Evolutionary conservation across 2,888 invertebrate species (phyloP), one percentile per base, ranked within the genome.

Genomic region (Mesoligia furuncula): DNA sequence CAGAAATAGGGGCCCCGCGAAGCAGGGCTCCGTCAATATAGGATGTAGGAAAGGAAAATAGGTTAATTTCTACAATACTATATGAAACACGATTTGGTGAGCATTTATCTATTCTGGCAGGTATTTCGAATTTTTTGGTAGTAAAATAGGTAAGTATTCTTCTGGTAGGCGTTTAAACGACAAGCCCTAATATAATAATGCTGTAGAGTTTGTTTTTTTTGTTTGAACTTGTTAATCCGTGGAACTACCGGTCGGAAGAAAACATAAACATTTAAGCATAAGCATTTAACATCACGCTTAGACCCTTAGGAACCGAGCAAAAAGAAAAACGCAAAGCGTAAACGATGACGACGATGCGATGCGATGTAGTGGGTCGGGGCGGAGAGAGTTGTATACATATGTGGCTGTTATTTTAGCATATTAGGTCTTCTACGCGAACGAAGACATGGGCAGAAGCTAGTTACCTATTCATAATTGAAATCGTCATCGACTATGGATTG

Each of bases 401-500:
- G 0, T 7, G 11, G 1, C 42, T 27, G 3, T 42, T 27, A 27
- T 27, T n/a, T n/a, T n/a, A n/a, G n/a, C n/a, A n/a, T n/a, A n/a
- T n/a, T 42, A 17, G 11, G 20, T 20, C n/a, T 20, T 66, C n/a
- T 3, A 66, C 27, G 9, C 17, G 39, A 39, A 9, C 17, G 9
- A 39, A 39, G 11, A 20, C 20, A 1, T 7, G 6, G 27, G 31
- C 31, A 67, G 20, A 13, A 67, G 7, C 27, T n/a, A n/a, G n/a
- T n/a, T 31, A n/a, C n/a, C n/a, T n/a, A 48, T 8, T 31, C 20
- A 31, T 67, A 64, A 48, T 77, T 48, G 13, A 48, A 78, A n/a
- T 67, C 59, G n/a, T 70, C 54, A 79, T 42, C 48, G 11, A 8
- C 57, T n/a, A 48, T 71, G 20, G 48, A 72, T 42, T 59, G 59